A percentile compares a stretch with the other conserved stretches of the same genome.
These are phyloP conservation scores for Popillia japonica DNA, from an alignment of 1,140 invertebrate species.

Conservation along the genomic window DNA sequence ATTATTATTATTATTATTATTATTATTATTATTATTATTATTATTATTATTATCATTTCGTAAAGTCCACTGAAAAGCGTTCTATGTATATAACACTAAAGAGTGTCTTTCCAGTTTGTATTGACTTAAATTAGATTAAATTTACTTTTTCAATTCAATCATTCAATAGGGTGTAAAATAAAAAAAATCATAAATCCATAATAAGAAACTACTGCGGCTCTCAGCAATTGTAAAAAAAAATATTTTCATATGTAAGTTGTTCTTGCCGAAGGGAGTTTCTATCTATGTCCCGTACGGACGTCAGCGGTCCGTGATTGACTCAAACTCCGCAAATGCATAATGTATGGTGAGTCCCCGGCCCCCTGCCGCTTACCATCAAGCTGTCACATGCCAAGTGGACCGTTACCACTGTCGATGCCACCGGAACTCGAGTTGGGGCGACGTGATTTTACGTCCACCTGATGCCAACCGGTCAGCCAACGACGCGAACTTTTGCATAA, in stretches of 20 bases:
- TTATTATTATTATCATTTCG: too few relatives aligned
- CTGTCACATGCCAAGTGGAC: slow-evolving; percentile 32
- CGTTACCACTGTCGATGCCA: slow-evolving; percentile 16
- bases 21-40: too few relatives aligned
- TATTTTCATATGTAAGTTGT: slow-evolving; percentile 1
- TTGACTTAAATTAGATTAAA: too few relatives aligned
- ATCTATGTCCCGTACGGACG: slow-evolving; percentile 21
- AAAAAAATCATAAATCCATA: too few relatives aligned
- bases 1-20: too few relatives aligned
- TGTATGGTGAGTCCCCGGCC: slow-evolving; percentile 3
- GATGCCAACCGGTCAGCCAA: background rate
- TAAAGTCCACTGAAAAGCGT: too few relatives aligned
- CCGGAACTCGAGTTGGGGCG: background rate
- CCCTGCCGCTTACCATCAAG: slow-evolving; percentile 11
- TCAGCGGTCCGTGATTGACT: slow-evolving; percentile 26
- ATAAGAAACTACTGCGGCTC: too few relatives aligned
- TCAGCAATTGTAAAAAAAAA: background rate
- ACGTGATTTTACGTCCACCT: slow-evolving; percentile 31
- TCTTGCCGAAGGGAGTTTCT: background rate
- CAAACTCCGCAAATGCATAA: slow-evolving; percentile 31
- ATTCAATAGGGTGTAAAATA: too few relatives aligned
- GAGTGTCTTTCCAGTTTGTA: too few relatives aligned
- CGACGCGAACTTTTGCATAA: slow-evolving; percentile 14
- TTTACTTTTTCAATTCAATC: too few relatives aligned
- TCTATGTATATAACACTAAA: too few relatives aligned